Conservation (phyloP, 2,888 invertebrate species). For the Antheraea assamensis region DNA sequence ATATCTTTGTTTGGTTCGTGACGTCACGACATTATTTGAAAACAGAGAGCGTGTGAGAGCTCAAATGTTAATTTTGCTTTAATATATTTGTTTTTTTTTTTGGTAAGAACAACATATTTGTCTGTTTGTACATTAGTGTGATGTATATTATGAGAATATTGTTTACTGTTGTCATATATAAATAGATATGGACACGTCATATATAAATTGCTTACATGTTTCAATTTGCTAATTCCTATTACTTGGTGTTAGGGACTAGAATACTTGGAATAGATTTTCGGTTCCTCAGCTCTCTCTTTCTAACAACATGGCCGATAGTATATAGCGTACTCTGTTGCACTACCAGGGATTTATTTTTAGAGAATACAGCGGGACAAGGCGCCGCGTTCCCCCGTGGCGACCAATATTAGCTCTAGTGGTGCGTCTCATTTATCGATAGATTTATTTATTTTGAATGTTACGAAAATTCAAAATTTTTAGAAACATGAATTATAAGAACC, state of each 20-base stretch:
- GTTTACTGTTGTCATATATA: not conserved
- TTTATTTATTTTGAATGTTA: not conserved
- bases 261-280: conserved; percentile 35
- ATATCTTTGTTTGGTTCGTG: conserved; percentile 48
- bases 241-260: conserved; percentile 43
- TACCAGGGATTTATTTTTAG: conserved; percentile 66
- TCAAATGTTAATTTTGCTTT: not conserved
- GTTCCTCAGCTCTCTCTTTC: conserved; percentile 50
- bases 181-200: not conserved
- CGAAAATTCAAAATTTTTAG: too few relatives aligned
- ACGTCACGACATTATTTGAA: conserved; percentile 35
- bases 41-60: conserved; percentile 31
- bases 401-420: conserved; percentile 64
- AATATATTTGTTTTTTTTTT: not conserved
- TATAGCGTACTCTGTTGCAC: conserved; percentile 51
- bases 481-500: not conserved
- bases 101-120: not conserved
- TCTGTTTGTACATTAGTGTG: not conserved
- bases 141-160: not conserved
- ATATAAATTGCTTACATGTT: conserved; percentile 24
- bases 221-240: conserved; percentile 36
- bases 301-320: conserved; percentile 34
- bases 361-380: conserved; percentile 51
- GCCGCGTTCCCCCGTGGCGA: conserved; percentile 66
- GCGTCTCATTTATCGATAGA: conserved; percentile 27